Evolutionary conservation across 2,888 invertebrate species (phyloP), one percentile per base, ranked within the genome.

Genomic region (Neoaliturus tenellus): DNA sequence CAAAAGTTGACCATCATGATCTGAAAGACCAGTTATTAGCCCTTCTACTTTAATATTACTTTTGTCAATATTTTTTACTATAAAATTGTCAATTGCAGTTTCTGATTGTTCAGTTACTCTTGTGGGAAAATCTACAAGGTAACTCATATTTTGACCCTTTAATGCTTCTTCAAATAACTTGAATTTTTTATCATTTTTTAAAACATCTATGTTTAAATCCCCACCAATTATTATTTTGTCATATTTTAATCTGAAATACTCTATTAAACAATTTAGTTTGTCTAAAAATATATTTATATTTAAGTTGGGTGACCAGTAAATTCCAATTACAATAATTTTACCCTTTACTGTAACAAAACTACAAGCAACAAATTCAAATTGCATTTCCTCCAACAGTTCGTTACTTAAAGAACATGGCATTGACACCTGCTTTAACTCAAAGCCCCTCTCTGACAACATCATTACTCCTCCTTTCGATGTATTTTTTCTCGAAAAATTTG

Each of bases 181-280:
- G 10, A 10, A n/a, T 31, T 80, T 80, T 28, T 17, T 51, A 6
- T 55, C 48, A 17, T 51, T 41, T 33, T 6, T 80, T 55, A 48
- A 51, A 10, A 80, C 80, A 80, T 80, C 80, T 20, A 48, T 55
- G 28, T 80, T 80, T n/a, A 80, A 25, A 25, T 80, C 80, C 17
- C 80, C 80, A n/a, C 51, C 80, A 10, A 80, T 8, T 17, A 80
- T 55, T 48, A 80, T 35, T 23, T 44, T 44, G 25, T 6, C 28
- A 67, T 67, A 28, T 67, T 67, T 80, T 48, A 48, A 48, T n/a
- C 51, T 3, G 8, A 80, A 17, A 51, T 17, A 8, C 1, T 23
- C 41, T 14, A 75, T 4, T 23, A 75, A 39, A n/a, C n/a, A 6
- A 55, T n/a, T 55, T 10, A 55, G 23, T n/a, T 39, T 75, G 14